These are phyloP conservation scores for Bemisia tabaci DNA, from an alignment of 1,140 invertebrate species.

Conservation along the genomic window DNA sequence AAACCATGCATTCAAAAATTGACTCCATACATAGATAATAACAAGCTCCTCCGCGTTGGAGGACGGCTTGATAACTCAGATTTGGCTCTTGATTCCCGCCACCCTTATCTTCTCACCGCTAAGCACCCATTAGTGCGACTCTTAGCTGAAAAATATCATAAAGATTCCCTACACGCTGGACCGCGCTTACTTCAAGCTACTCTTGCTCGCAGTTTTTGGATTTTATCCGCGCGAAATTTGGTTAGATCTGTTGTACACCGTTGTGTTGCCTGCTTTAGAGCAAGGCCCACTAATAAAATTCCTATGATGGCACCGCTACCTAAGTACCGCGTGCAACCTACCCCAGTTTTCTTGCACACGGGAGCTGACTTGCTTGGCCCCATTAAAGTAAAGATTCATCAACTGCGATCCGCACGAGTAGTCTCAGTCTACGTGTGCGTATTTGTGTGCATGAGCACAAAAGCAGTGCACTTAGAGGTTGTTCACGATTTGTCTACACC, in stretches of 20 bases:
- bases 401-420: constrained; percentile 16
- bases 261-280: constrained; percentile 17
- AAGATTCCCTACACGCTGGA: constrained; percentile 23
- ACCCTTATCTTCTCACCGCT: constrained; percentile 14
- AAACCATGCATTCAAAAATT: no score
- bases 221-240: no score
- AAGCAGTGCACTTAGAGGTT: constrained; percentile 32
- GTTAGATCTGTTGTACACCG: constrained; percentile 22
- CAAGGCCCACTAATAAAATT: constrained; percentile 6
- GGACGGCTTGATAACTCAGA: constrained; percentile 12
- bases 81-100: constrained; percentile 7
- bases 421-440: constrained; percentile 32
- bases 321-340: constrained; percentile 18
- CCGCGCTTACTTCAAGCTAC: constrained; percentile 16
- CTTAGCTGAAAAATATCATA: constrained; percentile 24
- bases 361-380: constrained; percentile 32
- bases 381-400: constrained; percentile 25
- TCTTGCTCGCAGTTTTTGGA: constrained; percentile 24
- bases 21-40: constrained; percentile 13
- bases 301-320: constrained; percentile 28
- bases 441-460: no score
- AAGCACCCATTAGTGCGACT: constrained; percentile 25
- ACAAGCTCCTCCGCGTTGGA: constrained; percentile 15
- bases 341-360: constrained; percentile 22
- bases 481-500: constrained; percentile 28